Evolutionary conservation across 2,113 vertebrate species (phyloP).

Genomic region (Trinectes maculatus): DNA sequence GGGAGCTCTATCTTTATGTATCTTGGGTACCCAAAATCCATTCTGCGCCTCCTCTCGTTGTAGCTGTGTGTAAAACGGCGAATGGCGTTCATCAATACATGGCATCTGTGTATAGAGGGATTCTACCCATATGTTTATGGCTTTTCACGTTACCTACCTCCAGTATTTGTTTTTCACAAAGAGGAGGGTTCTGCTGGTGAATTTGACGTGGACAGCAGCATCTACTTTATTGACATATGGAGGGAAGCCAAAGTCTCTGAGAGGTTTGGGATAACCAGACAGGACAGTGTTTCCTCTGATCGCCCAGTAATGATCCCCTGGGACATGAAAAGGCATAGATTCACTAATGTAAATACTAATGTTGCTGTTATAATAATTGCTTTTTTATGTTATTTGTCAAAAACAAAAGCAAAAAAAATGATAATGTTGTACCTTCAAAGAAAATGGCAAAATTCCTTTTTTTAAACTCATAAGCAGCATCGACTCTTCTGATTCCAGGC

Average conservation of each 20-base stretch:
- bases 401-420: background rate
- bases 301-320: conserved; percentile 75
- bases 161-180: conserved; percentile 70
- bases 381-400: background rate
- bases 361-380: background rate
- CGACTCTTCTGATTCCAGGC: conserved; percentile 50
- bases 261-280: conserved; percentile 69
- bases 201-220: conserved; percentile 67
- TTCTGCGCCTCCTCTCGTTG: conserved; percentile 60
- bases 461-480: conserved; percentile 74
- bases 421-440: conserved; percentile 69
- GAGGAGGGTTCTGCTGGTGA: conserved; percentile 63
- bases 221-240: conserved; percentile 71
- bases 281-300: conserved; percentile 50
- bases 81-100: background rate
- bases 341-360: background rate
- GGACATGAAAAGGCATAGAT: background rate
- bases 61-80: conserved; percentile 55
- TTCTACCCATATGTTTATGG: background rate
- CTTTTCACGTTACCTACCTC: conserved; percentile 43
- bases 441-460: conserved; percentile 31
- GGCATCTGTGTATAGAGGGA: background rate
- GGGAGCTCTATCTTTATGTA: conserved; percentile 46
- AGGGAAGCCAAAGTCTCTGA: conserved; percentile 72
- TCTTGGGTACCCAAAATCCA: conserved; percentile 72